Conservation (phyloP, 1,140 invertebrate genomes). For the Hesperophylax magnus region DNA sequence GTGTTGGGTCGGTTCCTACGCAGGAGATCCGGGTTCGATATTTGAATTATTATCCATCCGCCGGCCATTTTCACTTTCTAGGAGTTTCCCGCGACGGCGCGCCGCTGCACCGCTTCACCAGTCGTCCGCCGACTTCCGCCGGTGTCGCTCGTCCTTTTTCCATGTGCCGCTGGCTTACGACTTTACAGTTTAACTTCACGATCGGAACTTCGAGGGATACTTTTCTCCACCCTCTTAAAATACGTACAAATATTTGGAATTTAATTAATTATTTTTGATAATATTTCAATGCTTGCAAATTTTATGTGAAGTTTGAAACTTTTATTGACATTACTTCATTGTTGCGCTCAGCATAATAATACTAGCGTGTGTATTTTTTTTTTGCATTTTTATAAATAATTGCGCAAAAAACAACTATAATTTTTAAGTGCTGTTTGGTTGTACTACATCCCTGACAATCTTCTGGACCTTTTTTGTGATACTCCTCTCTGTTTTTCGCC, state of each 20-base stretch:
- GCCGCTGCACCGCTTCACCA: conserved; percentile 21
- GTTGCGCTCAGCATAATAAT: no score
- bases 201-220: background rate
- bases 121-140: conserved; percentile 16
- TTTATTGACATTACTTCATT: background rate
- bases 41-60: background rate
- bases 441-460: no score
- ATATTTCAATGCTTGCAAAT: background rate
- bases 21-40: background rate
- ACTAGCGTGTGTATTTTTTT: no score
- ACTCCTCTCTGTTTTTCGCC: no score
- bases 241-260: no score
- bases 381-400: no score
- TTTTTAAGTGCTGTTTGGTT: no score
- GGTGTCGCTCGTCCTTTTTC: background rate
- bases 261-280: no score
- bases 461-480: no score
- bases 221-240: no score
- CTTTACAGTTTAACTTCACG: background rate
- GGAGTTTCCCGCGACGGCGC: conserved; percentile 39
- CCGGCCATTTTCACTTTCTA: conserved; percentile 38
- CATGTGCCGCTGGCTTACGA: background rate
- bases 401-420: no score
- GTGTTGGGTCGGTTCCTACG: background rate
- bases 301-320: background rate